Evolutionary conservation across 2,113 vertebrate species (phyloP).

Genomic region (Petromus typicus): DNA sequence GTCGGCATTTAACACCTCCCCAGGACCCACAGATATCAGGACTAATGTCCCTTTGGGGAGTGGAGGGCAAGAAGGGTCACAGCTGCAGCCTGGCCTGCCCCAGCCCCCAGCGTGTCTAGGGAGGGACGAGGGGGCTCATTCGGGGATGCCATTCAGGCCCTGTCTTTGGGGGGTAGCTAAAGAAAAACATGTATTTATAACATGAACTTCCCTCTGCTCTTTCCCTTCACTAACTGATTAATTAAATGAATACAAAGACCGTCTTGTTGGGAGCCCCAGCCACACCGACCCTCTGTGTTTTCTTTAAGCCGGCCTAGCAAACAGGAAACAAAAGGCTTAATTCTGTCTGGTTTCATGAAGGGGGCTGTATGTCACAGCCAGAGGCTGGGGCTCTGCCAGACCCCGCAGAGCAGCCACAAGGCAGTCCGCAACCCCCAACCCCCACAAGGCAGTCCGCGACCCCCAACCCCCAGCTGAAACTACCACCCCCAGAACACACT

Average conservation of each 20-base stretch:
- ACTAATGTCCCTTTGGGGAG: not conserved
- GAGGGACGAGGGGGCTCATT: constrained; percentile 59
- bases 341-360: constrained; percentile 85
- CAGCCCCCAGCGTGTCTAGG: constrained; percentile 54
- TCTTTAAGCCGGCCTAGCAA: constrained; percentile 77
- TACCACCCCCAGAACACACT: not conserved
- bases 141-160: constrained; percentile 73
- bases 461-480: constrained; percentile 4
- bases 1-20: not conserved
- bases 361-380: constrained; percentile 80
- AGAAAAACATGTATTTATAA: constrained; percentile 87
- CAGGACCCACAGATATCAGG: constrained; percentile 10
- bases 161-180: constrained; percentile 71
- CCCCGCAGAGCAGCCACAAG: constrained; percentile 72
- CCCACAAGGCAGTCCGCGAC: constrained; percentile 70
- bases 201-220: constrained; percentile 81
- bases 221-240: constrained; percentile 83
- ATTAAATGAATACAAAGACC: constrained; percentile 90
- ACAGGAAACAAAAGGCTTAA: constrained; percentile 89
- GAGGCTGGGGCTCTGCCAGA: constrained; percentile 76
- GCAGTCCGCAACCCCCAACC: no score
- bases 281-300: constrained; percentile 80
- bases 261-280: constrained; percentile 86
- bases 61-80: not conserved
- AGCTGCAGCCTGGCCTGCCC: constrained; percentile 51